phyloP scores from a whole-genome alignment of 2,113 vertebrate genomes.

The Rhinoderma darwinii region DNA sequence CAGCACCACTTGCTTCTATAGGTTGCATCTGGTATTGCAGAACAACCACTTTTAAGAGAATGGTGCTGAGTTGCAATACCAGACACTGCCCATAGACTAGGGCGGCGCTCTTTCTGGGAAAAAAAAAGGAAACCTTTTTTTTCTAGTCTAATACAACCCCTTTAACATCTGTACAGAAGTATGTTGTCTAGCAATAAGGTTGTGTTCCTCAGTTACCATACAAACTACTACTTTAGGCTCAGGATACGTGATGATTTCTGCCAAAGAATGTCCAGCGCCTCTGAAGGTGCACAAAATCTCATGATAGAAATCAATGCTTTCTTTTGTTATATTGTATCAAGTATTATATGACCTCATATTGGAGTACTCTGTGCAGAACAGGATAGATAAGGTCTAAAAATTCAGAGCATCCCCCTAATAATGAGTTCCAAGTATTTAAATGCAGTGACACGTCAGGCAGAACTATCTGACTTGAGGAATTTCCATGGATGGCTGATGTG shows the following conservation, averaged over 20 bases:
- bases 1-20: too few species aligned
- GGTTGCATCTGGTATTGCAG: too few species aligned
- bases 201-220: neutral
- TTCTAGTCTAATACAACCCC: too few species aligned
- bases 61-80: too few species aligned
- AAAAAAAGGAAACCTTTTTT: too few species aligned
- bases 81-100: too few species aligned
- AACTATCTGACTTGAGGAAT: conserved; percentile 41
- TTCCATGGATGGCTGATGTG: conserved; percentile 39
- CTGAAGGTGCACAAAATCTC: neutral
- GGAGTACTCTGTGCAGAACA: neutral
- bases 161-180: too few species aligned
- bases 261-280: neutral
- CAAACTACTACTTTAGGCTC: neutral
- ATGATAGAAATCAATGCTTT: neutral
- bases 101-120: too few species aligned
- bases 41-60: too few species aligned
- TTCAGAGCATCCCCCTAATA: neutral
- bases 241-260: neutral
- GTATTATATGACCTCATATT: neutral
- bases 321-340: neutral
- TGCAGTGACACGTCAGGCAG: conserved; percentile 37
- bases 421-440: conserved; percentile 1
- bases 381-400: neutral
- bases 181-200: neutral